phyloP scores from a whole-genome alignment of 2,888 invertebrate species.

The Drosophila anceps region DNA sequence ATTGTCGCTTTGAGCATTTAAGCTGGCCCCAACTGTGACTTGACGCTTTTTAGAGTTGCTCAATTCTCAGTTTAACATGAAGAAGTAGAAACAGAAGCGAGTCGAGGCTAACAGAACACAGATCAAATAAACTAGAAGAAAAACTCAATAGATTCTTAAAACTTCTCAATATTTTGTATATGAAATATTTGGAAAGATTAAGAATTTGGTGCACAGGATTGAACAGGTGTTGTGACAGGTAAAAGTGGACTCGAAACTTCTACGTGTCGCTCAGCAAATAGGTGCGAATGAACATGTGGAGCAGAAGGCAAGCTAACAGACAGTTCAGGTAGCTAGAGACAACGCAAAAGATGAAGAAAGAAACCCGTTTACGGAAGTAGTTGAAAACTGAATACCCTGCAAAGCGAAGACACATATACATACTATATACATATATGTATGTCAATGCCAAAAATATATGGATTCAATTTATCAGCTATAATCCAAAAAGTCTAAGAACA shows the following conservation, averaged over 20 bases:
- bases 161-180: background rate
- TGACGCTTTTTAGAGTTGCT: background rate
- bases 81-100: background rate
- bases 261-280: slow-evolving; percentile 43
- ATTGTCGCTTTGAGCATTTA: background rate
- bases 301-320: slow-evolving; percentile 17
- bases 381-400: slow-evolving; percentile 15
- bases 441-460: too few relatives aligned
- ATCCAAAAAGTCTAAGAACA: too few relatives aligned
- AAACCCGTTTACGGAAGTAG: background rate
- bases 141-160: background rate
- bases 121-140: background rate
- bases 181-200: background rate
- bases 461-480: too few relatives aligned
- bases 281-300: slow-evolving; percentile 15
- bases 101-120: too few relatives aligned
- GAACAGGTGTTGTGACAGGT: slow-evolving; percentile 47
- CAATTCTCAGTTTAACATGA: background rate
- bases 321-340: slow-evolving; percentile 35
- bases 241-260: slow-evolving; percentile 47
- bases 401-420: too few relatives aligned
- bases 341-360: slow-evolving; percentile 17
- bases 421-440: too few relatives aligned
- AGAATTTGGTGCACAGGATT: background rate
- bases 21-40: slow-evolving; percentile 3